A percentile compares a stretch with the other conserved stretches of the same genome.
Evolutionary conservation across 2,113 vertebrate species (phyloP).

Genomic region (Acanthochromis polyacanthus): DNA sequence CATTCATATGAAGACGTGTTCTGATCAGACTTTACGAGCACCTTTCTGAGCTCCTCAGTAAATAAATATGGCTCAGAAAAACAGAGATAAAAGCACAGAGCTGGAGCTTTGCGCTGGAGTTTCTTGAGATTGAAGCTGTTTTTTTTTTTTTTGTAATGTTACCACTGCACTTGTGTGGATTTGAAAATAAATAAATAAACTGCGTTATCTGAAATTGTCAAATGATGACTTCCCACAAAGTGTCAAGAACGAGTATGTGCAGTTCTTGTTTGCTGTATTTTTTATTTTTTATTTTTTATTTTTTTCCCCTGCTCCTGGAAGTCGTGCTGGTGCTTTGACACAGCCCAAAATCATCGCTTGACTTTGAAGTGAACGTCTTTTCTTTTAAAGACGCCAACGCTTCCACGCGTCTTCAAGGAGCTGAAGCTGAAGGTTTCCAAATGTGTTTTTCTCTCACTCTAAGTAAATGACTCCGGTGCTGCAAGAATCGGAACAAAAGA

Average conservation of each 20-base stretch:
- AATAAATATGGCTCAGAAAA: constrained; percentile 5
- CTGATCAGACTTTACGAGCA: not conserved
- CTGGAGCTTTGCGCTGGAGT: too few relatives aligned
- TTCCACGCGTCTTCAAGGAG: constrained; percentile 38
- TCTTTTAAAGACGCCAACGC: constrained; percentile 37
- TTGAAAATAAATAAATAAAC: constrained; percentile 36
- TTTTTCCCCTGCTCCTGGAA: constrained; percentile 39
- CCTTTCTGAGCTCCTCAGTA: constrained; percentile 18
- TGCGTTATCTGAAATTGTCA: constrained; percentile 29
- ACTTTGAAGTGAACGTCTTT: constrained; percentile 52
- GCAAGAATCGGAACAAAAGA: constrained; percentile 4
- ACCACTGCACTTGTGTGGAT: constrained; percentile 9
- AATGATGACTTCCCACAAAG: constrained; percentile 38
- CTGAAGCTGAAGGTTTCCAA: constrained; percentile 47
- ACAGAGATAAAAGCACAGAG: constrained; percentile 3
- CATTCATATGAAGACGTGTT: constrained; percentile 6
- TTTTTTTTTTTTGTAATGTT: not conserved
- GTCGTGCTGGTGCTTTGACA: constrained; percentile 51
- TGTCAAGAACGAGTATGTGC: constrained; percentile 41
- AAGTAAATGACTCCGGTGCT: constrained; percentile 40
- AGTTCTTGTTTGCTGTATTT: constrained; percentile 36
- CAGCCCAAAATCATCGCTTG: constrained; percentile 34
- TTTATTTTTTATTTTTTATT: not conserved
- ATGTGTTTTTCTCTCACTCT: constrained; percentile 37
- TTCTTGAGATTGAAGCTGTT: not conserved